A percentile compares a stretch with the other conserved stretches of the same genome.
These are phyloP conservation scores for Polia nebulosa DNA, from an alignment of 2,888 invertebrate genomes.

Conservation along the genomic window DNA sequence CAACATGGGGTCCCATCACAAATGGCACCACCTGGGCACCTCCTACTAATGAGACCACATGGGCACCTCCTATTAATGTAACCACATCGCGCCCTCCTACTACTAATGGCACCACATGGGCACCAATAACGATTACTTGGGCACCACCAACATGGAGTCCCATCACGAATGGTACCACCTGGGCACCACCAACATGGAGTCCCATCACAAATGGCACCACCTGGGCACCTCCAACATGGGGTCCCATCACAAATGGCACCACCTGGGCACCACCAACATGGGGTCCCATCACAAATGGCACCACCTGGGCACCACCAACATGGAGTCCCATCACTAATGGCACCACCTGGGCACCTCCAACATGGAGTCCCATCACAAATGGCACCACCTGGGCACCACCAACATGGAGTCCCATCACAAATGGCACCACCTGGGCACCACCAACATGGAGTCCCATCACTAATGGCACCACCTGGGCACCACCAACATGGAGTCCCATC, in stretches of 20 bases:
- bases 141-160: no score
- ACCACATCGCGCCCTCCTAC: not conserved
- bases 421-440: not conserved
- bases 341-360: no score
- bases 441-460: not conserved
- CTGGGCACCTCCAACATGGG: no score
- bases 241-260: no score
- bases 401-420: not conserved
- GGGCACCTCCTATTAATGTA: not conserved
- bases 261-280: no score
- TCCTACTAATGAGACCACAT: not conserved
- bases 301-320: not conserved
- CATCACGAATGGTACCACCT: not conserved
- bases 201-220: no score
- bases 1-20: not conserved
- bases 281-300: no score
- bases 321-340: no score
- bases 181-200: no score
- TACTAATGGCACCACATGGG: not conserved
- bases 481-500: no score
- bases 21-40: slow-evolving; percentile 7
- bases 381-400: no score
- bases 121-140: not conserved
- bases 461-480: slow-evolving; percentile 1
- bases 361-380: no score